These are phyloP conservation scores for Apolygus lucorum DNA, from an alignment of 1,140 invertebrate genomes.

Conservation along the genomic window DNA sequence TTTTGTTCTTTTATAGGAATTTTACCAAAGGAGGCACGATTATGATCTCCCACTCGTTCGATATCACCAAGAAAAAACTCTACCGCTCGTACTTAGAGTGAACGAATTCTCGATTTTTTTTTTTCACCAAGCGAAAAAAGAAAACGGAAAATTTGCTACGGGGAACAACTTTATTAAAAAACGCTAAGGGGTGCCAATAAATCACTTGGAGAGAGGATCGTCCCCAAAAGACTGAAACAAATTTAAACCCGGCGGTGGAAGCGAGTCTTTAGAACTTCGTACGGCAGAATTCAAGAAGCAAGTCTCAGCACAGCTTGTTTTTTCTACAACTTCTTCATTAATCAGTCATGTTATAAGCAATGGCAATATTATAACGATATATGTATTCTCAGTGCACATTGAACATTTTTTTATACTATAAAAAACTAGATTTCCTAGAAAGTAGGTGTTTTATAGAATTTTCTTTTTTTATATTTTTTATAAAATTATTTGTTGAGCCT, in stretches of 20 bases:
- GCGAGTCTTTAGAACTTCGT: no score
- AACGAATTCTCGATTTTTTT: background rate
- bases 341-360: background rate
- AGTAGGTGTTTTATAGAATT: slow-evolving; percentile 21
- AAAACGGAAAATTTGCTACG: background rate
- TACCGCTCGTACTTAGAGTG: slow-evolving; percentile 57
- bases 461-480: slow-evolving; percentile 24
- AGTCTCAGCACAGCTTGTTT: no score
- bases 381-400: slow-evolving; percentile 23
- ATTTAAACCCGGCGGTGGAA: slow-evolving; percentile 4
- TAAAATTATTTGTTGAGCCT: slow-evolving; percentile 22
- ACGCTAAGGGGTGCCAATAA: slow-evolving; percentile 20
- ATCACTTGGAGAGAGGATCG: slow-evolving; percentile 14
- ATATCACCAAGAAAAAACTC: slow-evolving; percentile 74
- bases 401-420: slow-evolving; percentile 15
- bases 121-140: background rate
- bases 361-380: slow-evolving; percentile 13
- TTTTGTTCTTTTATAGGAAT: slow-evolving; percentile 53
- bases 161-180: background rate
- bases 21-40: slow-evolving; percentile 69
- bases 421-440: slow-evolving; percentile 22
- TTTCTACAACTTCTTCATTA: no score
- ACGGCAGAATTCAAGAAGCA: no score
- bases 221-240: slow-evolving; percentile 23
- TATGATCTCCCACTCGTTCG: slow-evolving; percentile 73